Evolutionary conservation across 2,797 vertebrate species (phyloP).

Genomic region (Lophotriccus pileatus): DNA sequence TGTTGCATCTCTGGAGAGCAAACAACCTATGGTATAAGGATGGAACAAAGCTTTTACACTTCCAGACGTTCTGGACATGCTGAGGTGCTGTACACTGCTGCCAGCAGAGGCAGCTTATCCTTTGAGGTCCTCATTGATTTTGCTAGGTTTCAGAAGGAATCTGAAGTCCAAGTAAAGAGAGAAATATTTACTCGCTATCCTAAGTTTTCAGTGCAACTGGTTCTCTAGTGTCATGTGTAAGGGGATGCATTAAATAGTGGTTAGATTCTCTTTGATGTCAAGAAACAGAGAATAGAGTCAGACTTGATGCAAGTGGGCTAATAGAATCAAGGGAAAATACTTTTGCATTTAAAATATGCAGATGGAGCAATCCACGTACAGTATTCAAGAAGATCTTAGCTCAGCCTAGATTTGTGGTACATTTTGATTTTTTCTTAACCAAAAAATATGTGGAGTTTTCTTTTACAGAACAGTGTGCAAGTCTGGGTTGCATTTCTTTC

Average conservation of each 20-base stretch:
- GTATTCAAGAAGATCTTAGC: background rate
- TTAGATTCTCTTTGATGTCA: background rate
- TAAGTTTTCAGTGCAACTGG: background rate
- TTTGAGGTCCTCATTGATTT: background rate
- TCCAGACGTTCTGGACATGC: background rate
- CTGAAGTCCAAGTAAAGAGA: background rate
- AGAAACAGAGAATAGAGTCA: background rate
- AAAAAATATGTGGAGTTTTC: background rate
- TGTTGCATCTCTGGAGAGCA: background rate
- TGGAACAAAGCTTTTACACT: background rate
- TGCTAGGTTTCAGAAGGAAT: background rate
- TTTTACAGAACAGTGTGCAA: background rate
- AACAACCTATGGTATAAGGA: background rate
- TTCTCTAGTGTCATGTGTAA: background rate
- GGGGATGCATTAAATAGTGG: background rate
- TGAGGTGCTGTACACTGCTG: background rate
- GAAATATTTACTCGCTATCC: background rate
- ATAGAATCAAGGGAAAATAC: background rate
- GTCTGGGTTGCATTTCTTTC: background rate
- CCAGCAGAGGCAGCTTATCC: background rate
- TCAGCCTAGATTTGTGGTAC: background rate
- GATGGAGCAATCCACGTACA: background rate
- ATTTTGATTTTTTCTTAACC: background rate
- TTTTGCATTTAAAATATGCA: background rate
- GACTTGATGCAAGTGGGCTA: background rate